Base-by-base conservation (phyloP, 2,888 invertebrate genomes). In the Thecocarcelia acutangulata region DNA sequence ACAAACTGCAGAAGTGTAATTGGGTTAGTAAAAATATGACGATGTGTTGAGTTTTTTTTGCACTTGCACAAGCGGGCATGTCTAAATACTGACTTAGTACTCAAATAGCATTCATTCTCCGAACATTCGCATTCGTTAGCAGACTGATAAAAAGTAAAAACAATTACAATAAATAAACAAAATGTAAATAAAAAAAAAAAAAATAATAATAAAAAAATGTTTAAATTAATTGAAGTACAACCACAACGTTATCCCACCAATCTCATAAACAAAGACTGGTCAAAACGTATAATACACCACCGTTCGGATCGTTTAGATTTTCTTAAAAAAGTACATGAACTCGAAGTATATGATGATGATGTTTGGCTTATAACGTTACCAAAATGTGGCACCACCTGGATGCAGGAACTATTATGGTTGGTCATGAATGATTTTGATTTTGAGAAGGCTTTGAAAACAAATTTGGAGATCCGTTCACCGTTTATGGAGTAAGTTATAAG, bases 311-410 rank as follows among this genome's bases (percentile, higher is more conserved):
- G 50, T 0, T 73, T 83, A 17, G 61, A 61, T 0, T 85, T 85
- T 33, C n/a, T 85, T 0, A 81, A 83, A 3, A 59, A 66, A 11
- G 74, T 89, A 0, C 87, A 88, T 42, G 84, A 87, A n/a, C 80
- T 89, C 79, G 83, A 86, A 4, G 82, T 89, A 0, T 78, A 74
- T 2, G 83, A 85, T 0, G 87, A 89, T 82, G 90, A 90, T 84
- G 87, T 90, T 9, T 90, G 88, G 88, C 19, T 90, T 6, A 85
- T 88, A 0, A 89, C 89, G 3, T 80, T 85, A 68, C 85, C 85
- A 0, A 90, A 90, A 78, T 84, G 85, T 50, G 90, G 90, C 24
- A 89, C 90, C 3, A 90, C 90, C 37, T 90, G 90, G 90, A 88
- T 87, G 86, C 89, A 90, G 64, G 90, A 90, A 50, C 74, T 90